Evolutionary conservation across 1,140 invertebrate species (phyloP).

Genomic region (Megathymus violae): DNA sequence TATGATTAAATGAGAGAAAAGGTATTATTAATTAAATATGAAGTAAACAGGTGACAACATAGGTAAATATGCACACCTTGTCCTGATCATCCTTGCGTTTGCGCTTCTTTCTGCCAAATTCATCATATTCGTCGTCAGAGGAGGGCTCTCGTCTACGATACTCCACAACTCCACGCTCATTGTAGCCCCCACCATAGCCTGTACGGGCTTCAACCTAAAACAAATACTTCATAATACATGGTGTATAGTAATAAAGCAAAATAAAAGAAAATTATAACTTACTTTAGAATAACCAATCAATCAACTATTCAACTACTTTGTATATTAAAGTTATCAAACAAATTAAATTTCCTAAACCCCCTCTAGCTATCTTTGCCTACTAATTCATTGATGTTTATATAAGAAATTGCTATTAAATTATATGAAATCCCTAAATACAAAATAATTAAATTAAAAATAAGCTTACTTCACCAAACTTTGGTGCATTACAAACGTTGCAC

Average conservation of each 20-base stretch:
- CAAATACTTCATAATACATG: neutral
- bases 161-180: conserved; percentile 96
- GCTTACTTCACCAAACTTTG: conserved; percentile 95
- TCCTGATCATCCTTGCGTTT: conserved; percentile 68
- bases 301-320: neutral
- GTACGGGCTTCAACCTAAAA: conserved; percentile 88
- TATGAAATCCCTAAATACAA: neutral
- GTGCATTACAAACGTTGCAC: conserved; percentile 99
- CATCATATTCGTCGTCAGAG: conserved; percentile 97
- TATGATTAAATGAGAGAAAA: neutral
- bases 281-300: neutral
- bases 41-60: conserved; percentile 10
- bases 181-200: conserved; percentile 95
- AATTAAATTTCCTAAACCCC: neutral
- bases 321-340: neutral
- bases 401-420: neutral
- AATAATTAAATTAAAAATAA: conserved; percentile 1
- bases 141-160: conserved; percentile 94
- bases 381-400: neutral
- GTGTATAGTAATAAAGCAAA: neutral
- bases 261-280: too few species aligned
- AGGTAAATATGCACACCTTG: conserved; percentile 53
- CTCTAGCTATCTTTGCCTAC: neutral
- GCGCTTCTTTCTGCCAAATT: conserved; percentile 95
- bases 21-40: neutral